Conservation (phyloP, 1,140 invertebrate genomes). For the Cyclina sinensis region DNA sequence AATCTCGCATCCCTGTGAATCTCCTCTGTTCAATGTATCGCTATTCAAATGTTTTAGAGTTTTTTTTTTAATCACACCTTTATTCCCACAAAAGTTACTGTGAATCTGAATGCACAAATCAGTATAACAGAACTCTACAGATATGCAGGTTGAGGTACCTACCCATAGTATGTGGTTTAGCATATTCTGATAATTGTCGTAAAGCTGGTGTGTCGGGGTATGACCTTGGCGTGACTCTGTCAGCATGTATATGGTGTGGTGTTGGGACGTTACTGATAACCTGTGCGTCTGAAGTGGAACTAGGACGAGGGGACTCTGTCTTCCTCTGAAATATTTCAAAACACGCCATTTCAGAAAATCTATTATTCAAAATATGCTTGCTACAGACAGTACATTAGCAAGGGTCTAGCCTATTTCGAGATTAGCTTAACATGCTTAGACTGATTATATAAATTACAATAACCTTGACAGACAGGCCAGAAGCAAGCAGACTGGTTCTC, state of each 20-base stretch:
- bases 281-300: slow-evolving; percentile 88
- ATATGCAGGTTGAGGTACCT: too few relatives aligned
- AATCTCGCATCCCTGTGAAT: too few relatives aligned
- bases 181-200: slow-evolving; percentile 91
- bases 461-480: neutral
- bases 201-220: slow-evolving; percentile 96
- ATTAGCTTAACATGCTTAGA: neutral
- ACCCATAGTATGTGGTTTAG: slow-evolving; percentile 83
- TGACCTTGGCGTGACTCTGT: slow-evolving; percentile 91
- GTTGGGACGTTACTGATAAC: slow-evolving; percentile 79
- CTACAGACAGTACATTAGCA: neutral
- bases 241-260: slow-evolving; percentile 91
- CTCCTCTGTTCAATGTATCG: too few relatives aligned
- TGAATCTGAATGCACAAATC: too few relatives aligned
- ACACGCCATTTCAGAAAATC: neutral
- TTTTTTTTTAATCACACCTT: too few relatives aligned
- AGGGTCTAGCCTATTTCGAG: neutral
- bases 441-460: neutral
- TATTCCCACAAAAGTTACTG: too few relatives aligned
- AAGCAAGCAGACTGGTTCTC: neutral
- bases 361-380: neutral
- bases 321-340: slow-evolving; percentile 87
- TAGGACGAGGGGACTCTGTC: slow-evolving; percentile 91
- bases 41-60: too few relatives aligned
- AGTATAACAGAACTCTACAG: too few relatives aligned